Evolutionary conservation across 2,888 invertebrate genomes (phyloP).

Genomic region (Aphidius colemani): DNA sequence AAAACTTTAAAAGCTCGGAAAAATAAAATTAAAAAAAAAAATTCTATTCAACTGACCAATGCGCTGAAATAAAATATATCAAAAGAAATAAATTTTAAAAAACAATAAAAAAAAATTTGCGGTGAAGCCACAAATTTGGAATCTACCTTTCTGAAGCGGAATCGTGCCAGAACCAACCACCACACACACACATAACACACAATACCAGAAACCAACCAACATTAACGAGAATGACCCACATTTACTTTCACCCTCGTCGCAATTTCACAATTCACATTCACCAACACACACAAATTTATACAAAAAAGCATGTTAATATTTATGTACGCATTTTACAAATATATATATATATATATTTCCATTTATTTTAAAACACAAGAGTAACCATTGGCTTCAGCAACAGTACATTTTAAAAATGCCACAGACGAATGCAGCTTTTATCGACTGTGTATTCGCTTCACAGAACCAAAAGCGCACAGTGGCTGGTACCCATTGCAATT

Average conservation of each 20-base stretch:
- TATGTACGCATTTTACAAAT: slow-evolving; percentile 21
- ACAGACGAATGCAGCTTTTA: slow-evolving; percentile 37
- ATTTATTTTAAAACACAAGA: slow-evolving; percentile 22
- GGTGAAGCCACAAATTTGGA: neutral
- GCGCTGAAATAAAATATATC: too few species aligned
- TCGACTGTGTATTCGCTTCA: slow-evolving; percentile 34
- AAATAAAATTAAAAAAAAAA: too few species aligned
- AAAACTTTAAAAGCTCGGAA: too few species aligned
- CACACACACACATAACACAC: slow-evolving; percentile 28
- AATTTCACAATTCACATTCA: slow-evolving; percentile 12
- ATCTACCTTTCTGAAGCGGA: neutral
- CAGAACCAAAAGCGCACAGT: neutral
- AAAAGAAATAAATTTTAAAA: too few species aligned
- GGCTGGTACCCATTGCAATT: slow-evolving; percentile 32
- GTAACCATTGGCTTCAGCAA: slow-evolving; percentile 14
- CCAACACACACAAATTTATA: slow-evolving; percentile 1
- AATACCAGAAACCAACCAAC: slow-evolving; percentile 38
- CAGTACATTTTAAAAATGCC: slow-evolving; percentile 32
- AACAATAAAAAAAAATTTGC: slow-evolving; percentile 1
- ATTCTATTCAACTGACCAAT: too few species aligned
- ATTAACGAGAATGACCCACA: slow-evolving; percentile 52
- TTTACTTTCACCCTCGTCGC: slow-evolving; percentile 22
- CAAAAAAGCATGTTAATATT: too few species aligned
- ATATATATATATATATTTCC: too few species aligned
- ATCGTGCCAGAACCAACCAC: slow-evolving; percentile 11